Conservation (phyloP, 2,113 vertebrate genomes). For the Pardalotus punctatus region DNA sequence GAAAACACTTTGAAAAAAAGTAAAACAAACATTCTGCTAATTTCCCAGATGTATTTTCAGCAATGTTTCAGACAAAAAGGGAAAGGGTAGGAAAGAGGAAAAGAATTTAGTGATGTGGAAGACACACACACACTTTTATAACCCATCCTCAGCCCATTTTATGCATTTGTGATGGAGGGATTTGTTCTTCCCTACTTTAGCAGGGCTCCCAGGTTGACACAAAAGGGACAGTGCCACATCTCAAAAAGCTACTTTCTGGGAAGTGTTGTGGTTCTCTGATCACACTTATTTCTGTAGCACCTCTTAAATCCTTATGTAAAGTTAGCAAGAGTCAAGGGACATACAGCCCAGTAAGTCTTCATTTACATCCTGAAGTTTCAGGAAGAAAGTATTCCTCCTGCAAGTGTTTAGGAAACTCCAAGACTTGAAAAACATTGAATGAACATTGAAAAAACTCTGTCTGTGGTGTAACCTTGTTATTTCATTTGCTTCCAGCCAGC, state of each 20-base stretch:
- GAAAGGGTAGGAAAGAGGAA: background rate
- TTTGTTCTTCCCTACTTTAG: background rate
- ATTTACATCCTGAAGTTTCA: background rate
- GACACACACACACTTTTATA: background rate
- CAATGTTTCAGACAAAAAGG: background rate
- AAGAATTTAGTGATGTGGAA: background rate
- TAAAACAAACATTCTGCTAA: conserved; percentile 27
- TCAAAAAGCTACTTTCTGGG: background rate
- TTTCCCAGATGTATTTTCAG: conserved; percentile 5
- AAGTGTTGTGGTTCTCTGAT: background rate
- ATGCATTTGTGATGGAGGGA: background rate
- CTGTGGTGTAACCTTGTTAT: background rate
- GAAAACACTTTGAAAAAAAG: conserved; percentile 38
- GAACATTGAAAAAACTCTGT: background rate
- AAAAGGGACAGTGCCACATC: background rate
- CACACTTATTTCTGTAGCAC: background rate
- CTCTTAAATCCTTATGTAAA: background rate
- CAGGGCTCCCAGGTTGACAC: background rate
- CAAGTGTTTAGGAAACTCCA: background rate
- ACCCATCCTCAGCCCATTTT: background rate
- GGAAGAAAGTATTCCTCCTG: background rate
- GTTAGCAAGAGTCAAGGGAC: background rate
- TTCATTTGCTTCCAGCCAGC: background rate
- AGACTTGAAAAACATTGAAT: background rate
- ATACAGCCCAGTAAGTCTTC: background rate